These are phyloP conservation scores for Battus philenor DNA, from an alignment of 1,140 invertebrate genomes.

Conservation along the genomic window DNA sequence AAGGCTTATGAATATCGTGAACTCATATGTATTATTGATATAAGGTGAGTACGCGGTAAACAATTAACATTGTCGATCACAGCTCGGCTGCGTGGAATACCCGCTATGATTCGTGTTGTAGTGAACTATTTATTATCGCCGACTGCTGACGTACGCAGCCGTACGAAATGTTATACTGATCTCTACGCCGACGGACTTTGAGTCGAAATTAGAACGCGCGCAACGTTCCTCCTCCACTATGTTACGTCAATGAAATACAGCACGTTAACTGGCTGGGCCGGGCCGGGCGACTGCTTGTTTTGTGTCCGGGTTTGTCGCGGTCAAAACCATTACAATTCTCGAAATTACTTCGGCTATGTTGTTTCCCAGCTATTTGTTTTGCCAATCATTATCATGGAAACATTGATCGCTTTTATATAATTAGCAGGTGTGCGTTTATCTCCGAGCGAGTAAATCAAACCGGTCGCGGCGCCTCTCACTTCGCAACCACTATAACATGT, in stretches of 20 bases:
- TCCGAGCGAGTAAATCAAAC: slow-evolving; percentile 58
- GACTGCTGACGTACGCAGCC: slow-evolving; percentile 52
- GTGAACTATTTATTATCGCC: slow-evolving; percentile 71
- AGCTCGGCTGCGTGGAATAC: slow-evolving; percentile 68
- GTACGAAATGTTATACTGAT: slow-evolving; percentile 26
- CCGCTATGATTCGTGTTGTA: slow-evolving; percentile 66
- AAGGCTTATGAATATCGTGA: slow-evolving; percentile 19
- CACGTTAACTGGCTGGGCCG: slow-evolving; percentile 60
- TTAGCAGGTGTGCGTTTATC: slow-evolving; percentile 50
- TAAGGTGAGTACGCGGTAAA: slow-evolving; percentile 56
- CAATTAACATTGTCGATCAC: slow-evolving; percentile 69
- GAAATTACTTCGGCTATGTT: slow-evolving; percentile 18
- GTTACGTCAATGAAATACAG: slow-evolving; percentile 72
- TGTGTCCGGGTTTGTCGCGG: slow-evolving; percentile 65
- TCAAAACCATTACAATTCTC: slow-evolving; percentile 39
- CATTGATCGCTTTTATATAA: slow-evolving; percentile 25
- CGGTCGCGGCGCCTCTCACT: slow-evolving; percentile 72
- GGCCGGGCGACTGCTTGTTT: slow-evolving; percentile 54
- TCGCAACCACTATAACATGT: slow-evolving; percentile 63
- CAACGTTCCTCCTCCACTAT: slow-evolving; percentile 53
- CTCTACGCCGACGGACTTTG: slow-evolving; percentile 33
- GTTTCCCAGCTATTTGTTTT: neutral
- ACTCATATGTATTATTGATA: slow-evolving; percentile 30
- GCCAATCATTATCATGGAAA: slow-evolving; percentile 11
- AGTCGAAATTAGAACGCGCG: slow-evolving; percentile 45